Base-by-base conservation (phyloP, 2,797 vertebrate genomes). In the Sebastes dallii region DNA sequence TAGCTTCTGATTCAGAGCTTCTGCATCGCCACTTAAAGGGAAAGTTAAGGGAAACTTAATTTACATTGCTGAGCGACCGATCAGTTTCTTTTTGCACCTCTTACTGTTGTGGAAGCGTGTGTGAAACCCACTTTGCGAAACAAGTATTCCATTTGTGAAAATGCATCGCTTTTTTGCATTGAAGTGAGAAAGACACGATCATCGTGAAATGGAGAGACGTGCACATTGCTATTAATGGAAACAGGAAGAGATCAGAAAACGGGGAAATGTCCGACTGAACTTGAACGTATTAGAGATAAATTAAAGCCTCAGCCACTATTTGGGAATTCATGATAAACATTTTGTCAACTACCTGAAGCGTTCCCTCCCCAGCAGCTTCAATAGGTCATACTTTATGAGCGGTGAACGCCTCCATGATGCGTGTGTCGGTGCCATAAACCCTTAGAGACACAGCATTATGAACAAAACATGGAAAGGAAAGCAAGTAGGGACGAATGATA, bases 1-100 rank as follows among this genome's bases (percentile, higher is more conserved):
- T 39, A 39, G 13, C 36, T 39, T 39, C 36, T 39, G 36, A 39
- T 39, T 39, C 36, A 39, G 36, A 39, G 36, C 36, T 39, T 39
- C 36, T 39, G 36, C 13, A 0, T 39, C 13, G 36, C 0, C 0
- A 0, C 36, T 39, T 39, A 39, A 39, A 14, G 36, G 36, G 36
- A 39, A 39, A 39, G 36, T 39, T 39, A 14, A 39, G 36, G 36
- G 36, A 39, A 39, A 39, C 36, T 39, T 39, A 42, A 42, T 42
- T 42, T 42, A 42, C 39, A 16, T 42, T 42, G 13, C 39, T 42
- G 14, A 16, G 39, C 14, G 39, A 42, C 39, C 39, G 14, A 42
- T 42, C 14, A 6, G 14, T 6, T 16, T 42, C 6, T 16, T 39
- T 16, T 42, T 42, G 39, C 39, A 42, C 39, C 39, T 42, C 13